A percentile compares a stretch with the other conserved stretches of the same genome.
These are phyloP conservation scores for Thryonomys swinderianus DNA, from an alignment of 2,113 vertebrate genomes.

Conservation along the genomic window DNA sequence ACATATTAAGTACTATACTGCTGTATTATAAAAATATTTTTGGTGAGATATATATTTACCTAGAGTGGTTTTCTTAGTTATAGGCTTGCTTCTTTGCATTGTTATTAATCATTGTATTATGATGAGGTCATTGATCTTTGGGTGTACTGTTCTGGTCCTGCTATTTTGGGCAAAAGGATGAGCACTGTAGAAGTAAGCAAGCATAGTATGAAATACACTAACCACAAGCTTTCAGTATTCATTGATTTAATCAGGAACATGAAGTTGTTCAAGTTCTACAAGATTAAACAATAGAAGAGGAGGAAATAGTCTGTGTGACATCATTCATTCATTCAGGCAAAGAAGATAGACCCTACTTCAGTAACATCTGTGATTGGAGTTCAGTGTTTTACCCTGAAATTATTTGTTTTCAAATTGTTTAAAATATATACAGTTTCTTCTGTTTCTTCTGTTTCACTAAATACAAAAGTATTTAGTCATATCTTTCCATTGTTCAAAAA, in stretches of 20 bases:
- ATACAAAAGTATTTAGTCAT: not conserved
- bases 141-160: not conserved
- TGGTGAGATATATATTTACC: slow-evolving; percentile 12
- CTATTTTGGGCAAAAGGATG: not conserved
- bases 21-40: not conserved
- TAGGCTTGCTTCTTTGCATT: not conserved
- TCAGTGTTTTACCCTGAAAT: slow-evolving; percentile 1
- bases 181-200: slow-evolving; percentile 27
- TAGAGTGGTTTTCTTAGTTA: slow-evolving; percentile 1
- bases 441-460: slow-evolving; percentile 40
- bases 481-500: slow-evolving; percentile 30
- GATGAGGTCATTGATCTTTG: not conserved
- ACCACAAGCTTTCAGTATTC: not conserved
- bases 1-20: not conserved
- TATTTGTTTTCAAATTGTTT: not conserved
- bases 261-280: slow-evolving; percentile 3
- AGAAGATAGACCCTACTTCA: not conserved
- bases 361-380: slow-evolving; percentile 3
- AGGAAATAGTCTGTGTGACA: not conserved
- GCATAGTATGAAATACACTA: not conserved
- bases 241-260: not conserved
- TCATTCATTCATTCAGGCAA: not conserved
- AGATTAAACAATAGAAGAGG: not conserved
- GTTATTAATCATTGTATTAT: not conserved
- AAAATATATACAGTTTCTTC: not conserved